These are phyloP conservation scores for Fragum whitleyi DNA, from an alignment of 2,888 invertebrate species.

Conservation along the genomic window DNA sequence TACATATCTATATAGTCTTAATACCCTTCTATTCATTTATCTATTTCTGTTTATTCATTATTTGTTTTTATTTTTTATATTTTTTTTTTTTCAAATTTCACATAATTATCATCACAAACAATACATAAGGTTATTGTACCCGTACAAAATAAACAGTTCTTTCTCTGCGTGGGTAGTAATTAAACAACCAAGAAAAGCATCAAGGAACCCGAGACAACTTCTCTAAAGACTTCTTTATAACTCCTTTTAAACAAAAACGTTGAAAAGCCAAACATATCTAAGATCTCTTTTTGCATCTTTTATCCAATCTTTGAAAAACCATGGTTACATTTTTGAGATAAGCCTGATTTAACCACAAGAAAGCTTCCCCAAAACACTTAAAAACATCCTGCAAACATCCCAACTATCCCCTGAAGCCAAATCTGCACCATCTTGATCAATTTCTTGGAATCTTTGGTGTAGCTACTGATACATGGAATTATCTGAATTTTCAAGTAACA, in stretches of 20 bases:
- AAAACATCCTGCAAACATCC: neutral
- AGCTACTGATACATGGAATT: no score
- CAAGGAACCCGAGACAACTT: no score
- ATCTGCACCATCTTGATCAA: slow-evolving; percentile 7
- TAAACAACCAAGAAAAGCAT: no score
- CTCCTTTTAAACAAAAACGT: neutral
- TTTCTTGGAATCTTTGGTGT: slow-evolving; percentile 6
- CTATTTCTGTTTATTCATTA: no score
- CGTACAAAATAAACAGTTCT: no score
- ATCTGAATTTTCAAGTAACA: no score
- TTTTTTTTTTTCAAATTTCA: neutral
- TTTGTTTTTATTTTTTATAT: neutral
- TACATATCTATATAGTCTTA: no score
- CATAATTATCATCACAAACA: no score
- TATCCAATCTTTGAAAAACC: slow-evolving; percentile 5
- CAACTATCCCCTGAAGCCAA: slow-evolving; percentile 1
- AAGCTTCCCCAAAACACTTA: neutral
- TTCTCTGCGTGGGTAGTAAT: no score
- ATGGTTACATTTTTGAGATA: slow-evolving; percentile 7
- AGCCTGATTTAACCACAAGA: slow-evolving; percentile 18
- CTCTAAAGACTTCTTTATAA: no score
- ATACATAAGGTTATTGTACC: no score
- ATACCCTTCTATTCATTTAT: no score
- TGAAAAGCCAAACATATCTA: neutral
- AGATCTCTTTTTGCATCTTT: slow-evolving; percentile 7